Conservation (phyloP, 2,797 vertebrate species). For the Neopelma chrysocephalum region DNA sequence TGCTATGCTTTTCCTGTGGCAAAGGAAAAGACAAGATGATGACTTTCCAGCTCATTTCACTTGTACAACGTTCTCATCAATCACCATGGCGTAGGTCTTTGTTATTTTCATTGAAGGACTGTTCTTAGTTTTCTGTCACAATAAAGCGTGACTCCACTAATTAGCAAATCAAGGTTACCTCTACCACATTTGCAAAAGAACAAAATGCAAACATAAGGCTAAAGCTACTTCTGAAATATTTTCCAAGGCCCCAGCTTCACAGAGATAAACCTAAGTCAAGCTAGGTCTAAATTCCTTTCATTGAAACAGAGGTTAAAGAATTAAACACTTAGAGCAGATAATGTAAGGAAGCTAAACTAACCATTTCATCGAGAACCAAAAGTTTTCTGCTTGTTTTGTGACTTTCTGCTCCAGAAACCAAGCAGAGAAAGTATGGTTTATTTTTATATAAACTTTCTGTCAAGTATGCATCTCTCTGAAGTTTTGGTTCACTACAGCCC, state of each 20-base stretch:
- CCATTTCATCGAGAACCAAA: constrained; percentile 28
- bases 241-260: background rate
- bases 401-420: constrained; percentile 64
- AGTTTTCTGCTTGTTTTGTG: constrained; percentile 55
- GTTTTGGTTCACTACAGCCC: constrained; percentile 40
- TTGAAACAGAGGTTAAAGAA: background rate
- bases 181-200: constrained; percentile 37
- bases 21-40: constrained; percentile 84
- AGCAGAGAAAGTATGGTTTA: constrained; percentile 49
- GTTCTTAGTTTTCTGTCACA: constrained; percentile 67
- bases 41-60: constrained; percentile 94
- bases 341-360: constrained; percentile 38
- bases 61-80: constrained; percentile 85
- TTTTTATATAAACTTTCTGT: constrained; percentile 45
- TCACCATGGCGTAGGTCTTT: constrained; percentile 84
- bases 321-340: background rate
- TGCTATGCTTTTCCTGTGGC: constrained; percentile 75
- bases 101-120: constrained; percentile 63
- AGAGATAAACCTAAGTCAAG: background rate
- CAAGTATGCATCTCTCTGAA: constrained; percentile 37
- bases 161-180: constrained; percentile 60
- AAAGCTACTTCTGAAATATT: constrained; percentile 37
- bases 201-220: constrained; percentile 10
- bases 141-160: constrained; percentile 57
- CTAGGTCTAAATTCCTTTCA: background rate